Conservation (phyloP, 2,113 vertebrate genomes). For the Cavia porcellus region DNA sequence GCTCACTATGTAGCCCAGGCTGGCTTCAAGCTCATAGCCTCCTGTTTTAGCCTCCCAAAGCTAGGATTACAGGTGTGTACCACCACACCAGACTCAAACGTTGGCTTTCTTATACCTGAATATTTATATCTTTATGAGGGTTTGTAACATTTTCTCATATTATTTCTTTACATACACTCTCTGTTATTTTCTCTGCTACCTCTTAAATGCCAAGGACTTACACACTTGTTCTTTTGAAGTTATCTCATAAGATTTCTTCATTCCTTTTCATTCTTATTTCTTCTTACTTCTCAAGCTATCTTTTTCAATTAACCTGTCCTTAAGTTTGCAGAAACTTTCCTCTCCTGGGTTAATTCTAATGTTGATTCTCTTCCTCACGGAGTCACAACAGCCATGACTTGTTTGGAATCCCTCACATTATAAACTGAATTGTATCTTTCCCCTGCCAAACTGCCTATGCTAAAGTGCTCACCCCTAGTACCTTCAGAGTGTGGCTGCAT, state of each 20-base stretch:
- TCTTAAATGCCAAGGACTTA: neutral
- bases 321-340: neutral
- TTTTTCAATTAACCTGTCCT: neutral
- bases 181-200: neutral
- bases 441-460: neutral
- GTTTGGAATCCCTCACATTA: neutral
- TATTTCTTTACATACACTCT: neutral
- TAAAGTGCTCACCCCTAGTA: neutral
- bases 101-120: neutral
- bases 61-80: neutral
- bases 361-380: neutral
- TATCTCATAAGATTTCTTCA: neutral
- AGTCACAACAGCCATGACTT: neutral
- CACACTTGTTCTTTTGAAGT: neutral
- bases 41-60: neutral
- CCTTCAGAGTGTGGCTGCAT: neutral
- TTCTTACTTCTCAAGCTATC: too few relatives aligned
- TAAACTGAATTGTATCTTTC: neutral
- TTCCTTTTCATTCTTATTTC: neutral
- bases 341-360: neutral
- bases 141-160: neutral
- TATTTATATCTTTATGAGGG: neutral
- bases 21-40: neutral
- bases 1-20: neutral
- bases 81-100: neutral